Evolutionary conservation across 2,113 vertebrate genomes (phyloP).

Genomic region (Pithys albifrons): DNA sequence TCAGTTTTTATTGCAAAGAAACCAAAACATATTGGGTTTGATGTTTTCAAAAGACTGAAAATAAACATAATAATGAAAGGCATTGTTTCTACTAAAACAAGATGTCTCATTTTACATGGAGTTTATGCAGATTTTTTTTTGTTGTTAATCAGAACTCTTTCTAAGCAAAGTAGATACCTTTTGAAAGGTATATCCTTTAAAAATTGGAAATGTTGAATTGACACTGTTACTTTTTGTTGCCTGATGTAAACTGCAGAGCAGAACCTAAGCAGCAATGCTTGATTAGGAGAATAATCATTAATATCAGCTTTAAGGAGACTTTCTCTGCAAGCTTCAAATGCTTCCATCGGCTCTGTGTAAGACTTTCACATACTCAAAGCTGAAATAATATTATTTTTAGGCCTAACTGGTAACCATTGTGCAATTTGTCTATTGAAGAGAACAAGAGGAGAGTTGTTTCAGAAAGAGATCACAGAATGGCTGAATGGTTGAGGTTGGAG

Average conservation of each 20-base stretch:
- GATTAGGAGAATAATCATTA: not conserved
- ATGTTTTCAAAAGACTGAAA: not conserved
- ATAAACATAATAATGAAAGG: not conserved
- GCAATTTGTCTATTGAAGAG: not conserved
- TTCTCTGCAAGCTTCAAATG: not conserved
- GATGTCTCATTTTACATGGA: not conserved
- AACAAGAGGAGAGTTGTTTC: not conserved
- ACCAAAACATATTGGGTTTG: rapidly evolving
- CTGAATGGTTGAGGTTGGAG: not conserved
- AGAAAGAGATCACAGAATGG: not conserved
- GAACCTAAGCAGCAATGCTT: not conserved
- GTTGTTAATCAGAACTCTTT: not conserved
- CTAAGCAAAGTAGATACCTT: not conserved
- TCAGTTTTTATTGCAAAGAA: not conserved
- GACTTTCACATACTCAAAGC: not conserved
- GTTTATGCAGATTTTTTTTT: not conserved
- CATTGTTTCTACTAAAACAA: not conserved
- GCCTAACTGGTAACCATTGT: not conserved
- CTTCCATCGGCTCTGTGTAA: rapidly evolving
- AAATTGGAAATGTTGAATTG: not conserved
- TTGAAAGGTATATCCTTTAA: not conserved
- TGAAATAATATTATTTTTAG: not conserved
- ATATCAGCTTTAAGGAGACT: not conserved
- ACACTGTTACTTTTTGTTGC: not conserved
- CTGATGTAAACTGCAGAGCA: not conserved